Evolutionary conservation across 2,797 vertebrate genomes (phyloP), one percentile per base, ranked within the genome.

Genomic region (Phoxinus dragarum): DNA sequence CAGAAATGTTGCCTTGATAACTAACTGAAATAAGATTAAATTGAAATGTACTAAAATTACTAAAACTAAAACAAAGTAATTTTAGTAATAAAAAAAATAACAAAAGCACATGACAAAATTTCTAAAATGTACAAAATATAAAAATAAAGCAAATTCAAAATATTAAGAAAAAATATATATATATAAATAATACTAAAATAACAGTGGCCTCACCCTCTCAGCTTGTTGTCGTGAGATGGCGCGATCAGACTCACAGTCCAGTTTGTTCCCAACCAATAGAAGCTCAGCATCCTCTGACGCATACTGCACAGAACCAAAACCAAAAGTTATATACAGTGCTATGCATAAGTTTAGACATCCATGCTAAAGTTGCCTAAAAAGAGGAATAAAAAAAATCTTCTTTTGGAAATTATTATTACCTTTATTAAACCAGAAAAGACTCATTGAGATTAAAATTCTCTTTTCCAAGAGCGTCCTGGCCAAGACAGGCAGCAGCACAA

Each of bases 211-310:
- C 92, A 99, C 98, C 95, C 98, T 96, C 92, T 99, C 98, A 66
- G 98, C 98, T 89, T 98, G 97, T 88, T 99, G 98, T 81, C 96
- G 96, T 92, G 95, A 95, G 92, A 99, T 96, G 90, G 97, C 94
- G 77, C 98, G 95, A 93, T 99, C 97, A 14, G 91, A 91, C 95
- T 99, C 98, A 90, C 98, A 99, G 95, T 99, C 98, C 94, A 99
- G 93, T 94, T 99, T 99, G 95, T 99, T 99, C 90, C 98, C 98
- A 79, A 99, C 98, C 91, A 99, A 94, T 64, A 99, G 95, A 40
- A 99, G 97, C 88, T 99, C 98, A 7, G 98, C 98, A 54, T 99
- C 98, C 93, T 99, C 98, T 34, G 98, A 99, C 14, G 98, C 98
- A 49, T 99, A 99, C 98, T 99, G 92, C 40, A 87, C 38, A 67